Conservation (phyloP, 2,797 vertebrate species). For the Pteropus rufus region DNA sequence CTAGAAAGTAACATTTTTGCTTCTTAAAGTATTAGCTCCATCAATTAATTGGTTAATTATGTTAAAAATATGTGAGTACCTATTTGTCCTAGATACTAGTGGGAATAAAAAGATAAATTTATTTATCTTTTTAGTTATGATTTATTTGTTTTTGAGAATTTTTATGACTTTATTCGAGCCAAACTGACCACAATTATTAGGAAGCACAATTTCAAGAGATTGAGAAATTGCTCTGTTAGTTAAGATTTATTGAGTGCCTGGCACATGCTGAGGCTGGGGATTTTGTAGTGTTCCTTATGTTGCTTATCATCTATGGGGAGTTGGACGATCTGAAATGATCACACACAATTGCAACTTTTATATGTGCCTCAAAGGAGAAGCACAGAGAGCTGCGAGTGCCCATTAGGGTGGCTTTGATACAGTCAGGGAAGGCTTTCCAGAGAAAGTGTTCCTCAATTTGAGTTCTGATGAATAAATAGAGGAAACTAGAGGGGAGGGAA, state of each 20-base stretch:
- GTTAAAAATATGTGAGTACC: conserved; percentile 13
- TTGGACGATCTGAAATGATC: not conserved
- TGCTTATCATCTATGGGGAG: not conserved
- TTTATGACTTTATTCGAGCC: too few species aligned
- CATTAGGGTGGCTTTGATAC: not conserved
- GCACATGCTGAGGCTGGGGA: not conserved
- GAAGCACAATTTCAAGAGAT: too few species aligned
- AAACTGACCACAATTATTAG: too few species aligned
- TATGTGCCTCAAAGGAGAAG: not conserved
- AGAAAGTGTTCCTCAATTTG: not conserved
- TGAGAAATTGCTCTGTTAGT: not conserved
- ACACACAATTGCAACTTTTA: not conserved
- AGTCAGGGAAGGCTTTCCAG: not conserved
- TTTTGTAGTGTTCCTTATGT: not conserved
- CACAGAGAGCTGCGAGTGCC: not conserved
- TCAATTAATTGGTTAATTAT: not conserved
- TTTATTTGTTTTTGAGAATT: too few species aligned
- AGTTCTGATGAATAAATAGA: not conserved
- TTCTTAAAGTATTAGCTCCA: not conserved
- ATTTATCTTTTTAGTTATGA: not conserved
- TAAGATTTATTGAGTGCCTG: not conserved
- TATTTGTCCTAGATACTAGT: not conserved
- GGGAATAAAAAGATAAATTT: conserved; percentile 18
- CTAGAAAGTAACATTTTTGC: conserved; percentile 27
- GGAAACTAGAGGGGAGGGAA: not conserved